Base-by-base conservation (phyloP, 2,113 vertebrate genomes). In the Daphoenositta chrysoptera region DNA sequence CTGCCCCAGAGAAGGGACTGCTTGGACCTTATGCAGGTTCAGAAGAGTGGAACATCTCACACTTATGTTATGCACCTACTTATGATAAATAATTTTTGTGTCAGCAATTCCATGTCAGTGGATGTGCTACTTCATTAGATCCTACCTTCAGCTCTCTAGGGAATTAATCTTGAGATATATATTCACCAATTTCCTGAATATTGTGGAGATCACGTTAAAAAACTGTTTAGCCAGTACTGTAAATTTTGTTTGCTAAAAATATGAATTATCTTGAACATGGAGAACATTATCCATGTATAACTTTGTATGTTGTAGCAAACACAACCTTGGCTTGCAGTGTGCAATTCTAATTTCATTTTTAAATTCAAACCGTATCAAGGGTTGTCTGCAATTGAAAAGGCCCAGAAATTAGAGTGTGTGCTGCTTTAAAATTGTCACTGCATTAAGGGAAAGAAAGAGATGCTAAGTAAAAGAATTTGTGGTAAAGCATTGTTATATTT, bases 311-410 rank as follows among this genome's bases (percentile, higher is more conserved):
- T 90, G 61, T 39, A 87, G 28, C 69, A 85, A 79, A 80, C 57
- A 33, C 1, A 7, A 76, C 45, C 78, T 85, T 89, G 68, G 35
- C 68, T 83, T 70, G 42, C 20, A 44, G 14, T 53, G 26, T 88
- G 61, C 33, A 66, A 78, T 93, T 82, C 22, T 44, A 48, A 66
- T 91, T 85, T 94, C 6, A 61, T 87, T 95, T 93, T 48, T 51
- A 88, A 94, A 40, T 93, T 77, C 83, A 77, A 89, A 54, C 76
- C 65, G 13, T 79, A 47, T 73, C 31, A 87, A 33, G 7, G 48
- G 23, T 81, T 97, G 56, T 37, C 64, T 87, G 76, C 76, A 68
- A 77, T 19, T 87, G 70, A 83, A 96, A 82, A 93, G 87, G 40
- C 24, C 23, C 37, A 80, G 87, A 83, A 92, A 69, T 93, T 44